Percentiles rank a stretch among this genome's conserved stretches.
Conservation (phyloP, 2,113 vertebrate genomes). For the Pontoporia blainvillei region DNA sequence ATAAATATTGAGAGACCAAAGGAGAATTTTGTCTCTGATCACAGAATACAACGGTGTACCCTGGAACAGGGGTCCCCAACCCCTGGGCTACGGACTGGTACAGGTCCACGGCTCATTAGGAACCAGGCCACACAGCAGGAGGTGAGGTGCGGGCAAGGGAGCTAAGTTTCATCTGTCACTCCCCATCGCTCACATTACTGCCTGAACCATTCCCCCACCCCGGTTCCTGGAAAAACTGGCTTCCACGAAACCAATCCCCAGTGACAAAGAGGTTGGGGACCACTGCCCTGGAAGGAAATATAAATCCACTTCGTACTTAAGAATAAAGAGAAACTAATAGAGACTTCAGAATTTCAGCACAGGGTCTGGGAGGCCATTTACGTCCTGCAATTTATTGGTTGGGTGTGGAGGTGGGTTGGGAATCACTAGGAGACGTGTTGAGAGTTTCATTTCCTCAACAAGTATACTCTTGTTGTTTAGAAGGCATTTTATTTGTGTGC, state of each 20-base stretch:
- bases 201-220: too few relatives aligned
- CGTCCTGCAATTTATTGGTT: neutral
- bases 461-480: too few relatives aligned
- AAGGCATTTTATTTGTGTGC: neutral
- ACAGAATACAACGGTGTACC: rapidly evolving
- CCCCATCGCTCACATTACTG: too few relatives aligned
- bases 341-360: neutral
- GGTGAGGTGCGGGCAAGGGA: too few relatives aligned
- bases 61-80: neutral
- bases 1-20: neutral
- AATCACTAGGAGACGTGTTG: neutral
- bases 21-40: neutral
- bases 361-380: rapidly evolving
- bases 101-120: too few relatives aligned
- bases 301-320: neutral
- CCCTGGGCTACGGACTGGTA: too few relatives aligned
- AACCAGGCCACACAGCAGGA: too few relatives aligned
- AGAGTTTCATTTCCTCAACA: neutral
- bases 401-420: neutral
- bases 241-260: too few relatives aligned
- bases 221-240: too few relatives aligned
- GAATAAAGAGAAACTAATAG: neutral
- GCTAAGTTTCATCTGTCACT: too few relatives aligned
- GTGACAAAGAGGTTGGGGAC: too few relatives aligned
- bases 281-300: neutral